Conservation (phyloP, 2,888 invertebrate species). For the Dioctria linearis region DNA sequence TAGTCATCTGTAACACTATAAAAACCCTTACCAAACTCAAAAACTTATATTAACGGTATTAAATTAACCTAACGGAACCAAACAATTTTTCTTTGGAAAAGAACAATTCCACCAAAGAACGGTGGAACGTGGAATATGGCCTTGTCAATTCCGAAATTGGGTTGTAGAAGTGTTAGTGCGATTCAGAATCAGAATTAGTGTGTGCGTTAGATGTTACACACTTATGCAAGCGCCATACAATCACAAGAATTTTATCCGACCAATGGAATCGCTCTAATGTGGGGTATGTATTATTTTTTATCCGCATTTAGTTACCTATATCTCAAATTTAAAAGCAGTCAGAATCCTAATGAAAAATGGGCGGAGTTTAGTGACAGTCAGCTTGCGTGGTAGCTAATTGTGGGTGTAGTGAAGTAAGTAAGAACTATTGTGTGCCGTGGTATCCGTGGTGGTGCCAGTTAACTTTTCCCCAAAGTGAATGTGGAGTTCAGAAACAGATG, state of each 20-base stretch:
- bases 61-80: too few species aligned
- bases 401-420: background rate
- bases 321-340: too few species aligned
- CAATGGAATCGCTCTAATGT: background rate
- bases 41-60: too few species aligned
- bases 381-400: background rate
- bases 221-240: background rate
- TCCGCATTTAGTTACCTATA: too few species aligned
- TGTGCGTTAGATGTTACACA: constrained; percentile 21
- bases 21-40: too few species aligned
- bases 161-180: background rate
- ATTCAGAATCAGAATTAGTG: background rate
- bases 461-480: constrained; percentile 27
- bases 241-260: constrained; percentile 34
- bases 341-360: background rate
- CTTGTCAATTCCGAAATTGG: background rate
- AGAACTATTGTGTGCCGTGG: constrained; percentile 6
- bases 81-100: too few species aligned
- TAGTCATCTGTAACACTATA: too few species aligned
- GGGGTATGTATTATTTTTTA: too few species aligned
- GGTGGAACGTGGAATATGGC: too few species aligned
- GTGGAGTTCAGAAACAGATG: constrained; percentile 33
- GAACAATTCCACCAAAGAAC: too few species aligned
- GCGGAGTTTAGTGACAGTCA: background rate
- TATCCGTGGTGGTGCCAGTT: background rate